Evolutionary conservation across 1,140 invertebrate species (phyloP).

Genomic region (Andricus grossulariae): DNA sequence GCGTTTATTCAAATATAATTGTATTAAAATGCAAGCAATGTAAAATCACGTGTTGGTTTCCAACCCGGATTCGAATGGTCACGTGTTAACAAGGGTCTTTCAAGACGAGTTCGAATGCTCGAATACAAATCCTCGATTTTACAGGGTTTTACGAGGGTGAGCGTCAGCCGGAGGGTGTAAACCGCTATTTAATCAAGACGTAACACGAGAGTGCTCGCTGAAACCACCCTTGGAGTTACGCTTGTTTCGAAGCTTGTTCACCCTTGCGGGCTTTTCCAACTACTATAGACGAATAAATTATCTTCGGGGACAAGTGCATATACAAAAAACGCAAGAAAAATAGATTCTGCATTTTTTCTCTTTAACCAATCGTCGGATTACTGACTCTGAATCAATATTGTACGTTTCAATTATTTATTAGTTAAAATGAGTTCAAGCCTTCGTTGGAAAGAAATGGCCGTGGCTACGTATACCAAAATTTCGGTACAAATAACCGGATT

Average conservation of each 20-base stretch:
- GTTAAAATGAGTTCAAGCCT: too few species aligned
- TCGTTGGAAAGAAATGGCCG: too few species aligned
- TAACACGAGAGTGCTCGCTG: constrained; percentile 10
- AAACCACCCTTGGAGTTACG: neutral
- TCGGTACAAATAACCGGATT: too few species aligned
- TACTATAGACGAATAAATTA: too few species aligned
- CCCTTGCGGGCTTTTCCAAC: constrained; percentile 1
- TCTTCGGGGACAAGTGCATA: too few species aligned
- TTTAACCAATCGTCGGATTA: too few species aligned
- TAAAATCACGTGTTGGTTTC: neutral
- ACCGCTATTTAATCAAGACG: constrained; percentile 29
- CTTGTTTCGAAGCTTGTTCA: neutral
- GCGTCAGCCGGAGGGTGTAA: constrained; percentile 18
- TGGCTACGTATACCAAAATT: too few species aligned
- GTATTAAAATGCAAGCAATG: neutral
- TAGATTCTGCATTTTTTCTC: too few species aligned
- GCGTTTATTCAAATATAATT: too few species aligned
- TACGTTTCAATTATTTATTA: too few species aligned
- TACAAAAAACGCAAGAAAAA: too few species aligned
- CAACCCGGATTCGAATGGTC: neutral
- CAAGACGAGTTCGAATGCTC: constrained; percentile 16
- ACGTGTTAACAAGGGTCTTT: constrained; percentile 17
- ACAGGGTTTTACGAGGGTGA: constrained; percentile 13
- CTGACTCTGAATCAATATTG: too few species aligned
- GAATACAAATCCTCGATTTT: neutral